Evolutionary conservation across 2,888 invertebrate genomes (phyloP), one percentile per base, ranked within the genome.

Genomic region (Napeogenes inachia): DNA sequence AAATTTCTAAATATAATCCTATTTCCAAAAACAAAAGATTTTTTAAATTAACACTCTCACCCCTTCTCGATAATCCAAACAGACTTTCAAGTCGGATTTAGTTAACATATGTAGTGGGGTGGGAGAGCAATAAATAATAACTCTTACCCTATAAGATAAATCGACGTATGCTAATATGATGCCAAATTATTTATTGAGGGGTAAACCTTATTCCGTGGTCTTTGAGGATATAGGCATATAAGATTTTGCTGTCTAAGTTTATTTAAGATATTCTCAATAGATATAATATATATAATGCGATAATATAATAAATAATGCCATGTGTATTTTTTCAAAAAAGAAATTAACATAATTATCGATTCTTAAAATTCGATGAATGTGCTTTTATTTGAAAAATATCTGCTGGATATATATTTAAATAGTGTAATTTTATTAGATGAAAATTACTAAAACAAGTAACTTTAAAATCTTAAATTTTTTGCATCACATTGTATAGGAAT

Each of bases 141-240:
- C 88, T 84, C 84, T 74, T 73, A 77, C 73, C 77, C 79, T 74
- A 74, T 76, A 59, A 89, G 88, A 90, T 90, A 90, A 89, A 90
- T 90, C 89, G 90, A 89, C 89, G 76, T 90, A 90, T 90, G 90
- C 83, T 89, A 90, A 90, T 90, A 81, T 59, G 76, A 75, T 64
- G 80, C 84, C 87, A 90, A 89, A 90, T 90, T 89, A 90, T 90
- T 90, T 90, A 90, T 87, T 77, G 87, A 81, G 86, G 89, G 88
- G 84, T 76, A 76, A 68, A 68, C 69, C 67, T 70, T 71, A 70
- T 69, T 64, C 66, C 54, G 21, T 61, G 57, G 62, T 64, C 38
- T 59, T 42, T 38, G 13, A 66, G 53, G 46, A 30, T 13, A 13
- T 3, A 8, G 46, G 47, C 58, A 8, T 35, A 60, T 30, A 8